These are phyloP conservation scores for Yponomeuta malinellus DNA, from an alignment of 2,888 invertebrate genomes.

Conservation along the genomic window DNA sequence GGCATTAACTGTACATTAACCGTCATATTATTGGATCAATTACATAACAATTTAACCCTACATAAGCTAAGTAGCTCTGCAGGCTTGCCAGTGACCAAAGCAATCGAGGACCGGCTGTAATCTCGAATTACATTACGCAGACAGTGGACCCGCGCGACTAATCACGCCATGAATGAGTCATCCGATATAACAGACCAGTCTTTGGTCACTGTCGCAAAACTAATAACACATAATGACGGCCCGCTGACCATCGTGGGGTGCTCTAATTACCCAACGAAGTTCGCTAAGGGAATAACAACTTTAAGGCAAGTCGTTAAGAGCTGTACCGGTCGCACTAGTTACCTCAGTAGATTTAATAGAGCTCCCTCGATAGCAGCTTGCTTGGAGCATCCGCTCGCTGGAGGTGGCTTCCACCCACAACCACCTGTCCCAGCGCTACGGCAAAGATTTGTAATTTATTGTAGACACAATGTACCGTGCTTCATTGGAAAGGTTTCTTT, in stretches of 20 bases:
- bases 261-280: slow-evolving; percentile 18
- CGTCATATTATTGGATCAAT: too few species aligned
- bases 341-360: slow-evolving; percentile 1
- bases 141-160: slow-evolving; percentile 31
- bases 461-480: not conserved
- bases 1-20: too few species aligned
- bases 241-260: slow-evolving; percentile 14
- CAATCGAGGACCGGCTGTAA: slow-evolving; percentile 6
- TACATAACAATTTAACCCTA: too few species aligned
- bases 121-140: slow-evolving; percentile 17
- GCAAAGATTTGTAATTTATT: slow-evolving; percentile 20
- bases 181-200: slow-evolving; percentile 72
- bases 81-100: not conserved
- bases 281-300: not conserved
- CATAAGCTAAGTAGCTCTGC: too few species aligned
- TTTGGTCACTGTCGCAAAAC: slow-evolving; percentile 76
- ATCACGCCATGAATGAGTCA: slow-evolving; percentile 69
- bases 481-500: not conserved
- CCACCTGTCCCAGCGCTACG: slow-evolving; percentile 52
- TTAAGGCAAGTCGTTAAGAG: not conserved
- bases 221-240: slow-evolving; percentile 73
- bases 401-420: slow-evolving; percentile 47
- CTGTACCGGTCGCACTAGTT: not conserved
- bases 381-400: slow-evolving; percentile 25
- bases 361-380: slow-evolving; percentile 15